Evolutionary conservation across 2,888 invertebrate genomes (phyloP).

Genomic region (Proisotoma minuta): DNA sequence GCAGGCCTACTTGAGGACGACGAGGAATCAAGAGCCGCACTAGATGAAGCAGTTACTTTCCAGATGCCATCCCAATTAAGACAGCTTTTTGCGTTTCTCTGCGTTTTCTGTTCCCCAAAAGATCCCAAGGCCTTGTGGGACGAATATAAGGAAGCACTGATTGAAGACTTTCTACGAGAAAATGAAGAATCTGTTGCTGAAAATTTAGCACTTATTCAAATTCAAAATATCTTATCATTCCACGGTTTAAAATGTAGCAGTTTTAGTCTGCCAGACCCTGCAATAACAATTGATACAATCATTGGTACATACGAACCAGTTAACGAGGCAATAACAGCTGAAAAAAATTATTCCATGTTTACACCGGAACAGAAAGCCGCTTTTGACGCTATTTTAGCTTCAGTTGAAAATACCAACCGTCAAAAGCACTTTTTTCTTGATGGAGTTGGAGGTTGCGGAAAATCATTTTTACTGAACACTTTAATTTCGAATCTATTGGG

Average conservation of each 20-base stretch:
- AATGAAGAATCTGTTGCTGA: background rate
- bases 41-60: conserved; percentile 43
- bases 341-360: conserved; percentile 1
- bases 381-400: conserved; percentile 11
- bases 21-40: conserved; percentile 38
- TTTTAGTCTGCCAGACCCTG: conserved; percentile 17
- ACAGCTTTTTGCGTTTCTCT: conserved; percentile 42
- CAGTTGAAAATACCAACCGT: background rate
- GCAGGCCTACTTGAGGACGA: conserved; percentile 45
- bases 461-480: conserved; percentile 48
- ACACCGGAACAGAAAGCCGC: conserved; percentile 7
- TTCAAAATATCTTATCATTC: conserved; percentile 16
- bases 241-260: conserved; percentile 7
- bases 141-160: conserved; percentile 30
- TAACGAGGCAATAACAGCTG: background rate
- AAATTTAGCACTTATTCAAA: conserved; percentile 17
- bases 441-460: conserved; percentile 50
- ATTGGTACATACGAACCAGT: background rate
- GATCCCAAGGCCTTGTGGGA: conserved; percentile 46
- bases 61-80: conserved; percentile 47
- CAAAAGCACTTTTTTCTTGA: conserved; percentile 48
- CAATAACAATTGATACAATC: background rate
- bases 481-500: conserved; percentile 13
- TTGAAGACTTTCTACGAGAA: conserved; percentile 24
- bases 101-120: conserved; percentile 33